Conservation (phyloP, 2,888 invertebrate genomes). For the Lamellibrachia columna region DNA sequence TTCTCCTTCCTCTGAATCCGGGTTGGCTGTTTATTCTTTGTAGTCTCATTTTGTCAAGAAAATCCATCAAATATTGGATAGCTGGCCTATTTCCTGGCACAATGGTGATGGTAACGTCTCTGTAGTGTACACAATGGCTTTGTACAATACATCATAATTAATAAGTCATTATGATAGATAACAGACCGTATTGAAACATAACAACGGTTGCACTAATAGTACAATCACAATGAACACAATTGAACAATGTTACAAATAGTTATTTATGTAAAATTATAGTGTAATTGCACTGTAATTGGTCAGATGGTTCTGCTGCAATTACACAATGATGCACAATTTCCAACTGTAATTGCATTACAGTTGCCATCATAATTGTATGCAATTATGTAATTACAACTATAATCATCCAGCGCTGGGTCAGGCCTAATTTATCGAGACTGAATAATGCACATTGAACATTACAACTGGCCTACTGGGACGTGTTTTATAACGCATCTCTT, state of each 20-base stretch:
- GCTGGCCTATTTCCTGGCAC: too few species aligned
- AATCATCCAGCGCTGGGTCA: neutral
- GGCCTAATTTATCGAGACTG: neutral
- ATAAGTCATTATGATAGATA: too few species aligned
- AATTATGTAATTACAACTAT: constrained; percentile 2
- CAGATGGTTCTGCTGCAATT: neutral
- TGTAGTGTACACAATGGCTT: too few species aligned
- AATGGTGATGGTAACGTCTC: too few species aligned
- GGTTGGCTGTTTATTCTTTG: too few species aligned
- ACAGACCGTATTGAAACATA: too few species aligned
- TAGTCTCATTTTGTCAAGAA: too few species aligned
- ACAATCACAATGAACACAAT: too few species aligned
- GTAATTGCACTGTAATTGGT: neutral
- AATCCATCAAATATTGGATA: too few species aligned
- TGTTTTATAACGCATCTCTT: neutral
- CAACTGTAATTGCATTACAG: neutral
- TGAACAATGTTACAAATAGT: neutral
- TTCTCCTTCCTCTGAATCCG: too few species aligned
- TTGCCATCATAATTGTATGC: neutral
- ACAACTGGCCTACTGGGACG: neutral
- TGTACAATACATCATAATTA: too few species aligned
- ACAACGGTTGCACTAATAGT: too few species aligned
- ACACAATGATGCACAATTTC: neutral
- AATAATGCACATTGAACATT: neutral
- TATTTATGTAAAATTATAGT: neutral